Conservation (phyloP, 2,797 vertebrate species). For the Tamandua tetradactyla region DNA sequence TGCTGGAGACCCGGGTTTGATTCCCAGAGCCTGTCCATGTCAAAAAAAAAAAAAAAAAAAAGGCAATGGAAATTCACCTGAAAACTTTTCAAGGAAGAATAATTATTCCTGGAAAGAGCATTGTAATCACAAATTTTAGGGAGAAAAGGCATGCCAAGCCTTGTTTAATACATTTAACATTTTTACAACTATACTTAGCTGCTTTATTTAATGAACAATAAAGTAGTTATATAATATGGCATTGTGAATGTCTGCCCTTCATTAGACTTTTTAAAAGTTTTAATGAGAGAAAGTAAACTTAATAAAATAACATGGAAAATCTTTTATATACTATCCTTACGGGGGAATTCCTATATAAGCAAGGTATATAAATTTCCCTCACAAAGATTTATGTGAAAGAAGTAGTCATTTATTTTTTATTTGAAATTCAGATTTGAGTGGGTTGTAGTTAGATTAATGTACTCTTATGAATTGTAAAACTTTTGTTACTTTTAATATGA, state of each 20-base stretch:
- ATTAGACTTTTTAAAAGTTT: slow-evolving; percentile 1
- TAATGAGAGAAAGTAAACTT: slow-evolving; percentile 53
- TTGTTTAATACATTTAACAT: slow-evolving; percentile 48
- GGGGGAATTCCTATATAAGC: slow-evolving; percentile 74
- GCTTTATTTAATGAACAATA: slow-evolving; percentile 37
- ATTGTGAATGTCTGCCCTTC: slow-evolving; percentile 46
- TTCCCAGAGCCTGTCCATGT: too few species aligned
- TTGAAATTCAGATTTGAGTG: slow-evolving; percentile 61
- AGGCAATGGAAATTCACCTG: too few species aligned
- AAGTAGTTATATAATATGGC: slow-evolving; percentile 2
- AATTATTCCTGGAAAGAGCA: slow-evolving; percentile 36
- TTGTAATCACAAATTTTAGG: not conserved
- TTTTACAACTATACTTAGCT: slow-evolving; percentile 48
- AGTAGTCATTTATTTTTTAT: slow-evolving; percentile 67
- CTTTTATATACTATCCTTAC: slow-evolving; percentile 59
- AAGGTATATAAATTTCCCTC: slow-evolving; percentile 49
- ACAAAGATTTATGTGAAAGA: slow-evolving; percentile 69
- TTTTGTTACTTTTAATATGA: slow-evolving; percentile 49
- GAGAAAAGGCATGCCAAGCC: not conserved
- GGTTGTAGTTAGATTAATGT: slow-evolving; percentile 48
- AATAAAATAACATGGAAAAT: slow-evolving; percentile 73
- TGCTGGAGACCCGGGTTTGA: too few species aligned
- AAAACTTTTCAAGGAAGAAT: slow-evolving; percentile 55
- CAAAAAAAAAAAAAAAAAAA: too few species aligned
- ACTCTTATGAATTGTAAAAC: slow-evolving; percentile 55